These are phyloP conservation scores for Recurvirostra avosetta DNA, from an alignment of 2,113 vertebrate species.

Conservation along the genomic window DNA sequence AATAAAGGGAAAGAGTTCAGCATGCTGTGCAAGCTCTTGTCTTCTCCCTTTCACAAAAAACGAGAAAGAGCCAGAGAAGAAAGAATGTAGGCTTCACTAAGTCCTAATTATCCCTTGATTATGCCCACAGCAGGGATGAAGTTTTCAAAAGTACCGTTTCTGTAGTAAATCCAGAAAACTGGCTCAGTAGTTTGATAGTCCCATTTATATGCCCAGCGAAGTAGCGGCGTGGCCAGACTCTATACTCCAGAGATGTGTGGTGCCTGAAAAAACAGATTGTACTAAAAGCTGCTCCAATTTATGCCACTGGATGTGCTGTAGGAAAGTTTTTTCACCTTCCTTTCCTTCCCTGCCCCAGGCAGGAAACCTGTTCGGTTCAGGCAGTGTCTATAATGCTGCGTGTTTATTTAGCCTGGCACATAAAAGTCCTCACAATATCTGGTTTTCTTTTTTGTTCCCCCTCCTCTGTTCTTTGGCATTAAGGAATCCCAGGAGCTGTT, in stretches of 20 bases:
- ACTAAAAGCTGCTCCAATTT: neutral
- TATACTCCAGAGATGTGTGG: accelerated
- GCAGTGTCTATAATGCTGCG: neutral
- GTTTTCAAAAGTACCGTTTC: accelerated
- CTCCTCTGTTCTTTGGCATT: neutral
- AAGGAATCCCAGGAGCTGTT: neutral
- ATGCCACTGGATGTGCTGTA: neutral
- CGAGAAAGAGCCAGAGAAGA: neutral
- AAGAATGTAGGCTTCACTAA: neutral
- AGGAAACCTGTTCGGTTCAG: neutral
- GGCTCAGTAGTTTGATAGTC: accelerated
- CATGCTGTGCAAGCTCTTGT: neutral
- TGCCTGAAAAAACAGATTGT: neutral
- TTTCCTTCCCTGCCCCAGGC: neutral
- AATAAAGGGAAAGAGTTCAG: neutral
- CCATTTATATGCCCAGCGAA: neutral
- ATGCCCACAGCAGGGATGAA: neutral
- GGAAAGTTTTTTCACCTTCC: neutral
- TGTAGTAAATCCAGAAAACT: neutral
- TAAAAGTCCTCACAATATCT: neutral
- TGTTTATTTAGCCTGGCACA: neutral
- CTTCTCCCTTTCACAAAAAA: neutral
- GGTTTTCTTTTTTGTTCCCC: accelerated
- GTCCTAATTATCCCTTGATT: neutral
- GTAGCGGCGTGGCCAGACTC: accelerated